phyloP scores from a whole-genome alignment of 30 jellyfish, hydroid and myxozoan genomes.

The Mastigias papua region DNA sequence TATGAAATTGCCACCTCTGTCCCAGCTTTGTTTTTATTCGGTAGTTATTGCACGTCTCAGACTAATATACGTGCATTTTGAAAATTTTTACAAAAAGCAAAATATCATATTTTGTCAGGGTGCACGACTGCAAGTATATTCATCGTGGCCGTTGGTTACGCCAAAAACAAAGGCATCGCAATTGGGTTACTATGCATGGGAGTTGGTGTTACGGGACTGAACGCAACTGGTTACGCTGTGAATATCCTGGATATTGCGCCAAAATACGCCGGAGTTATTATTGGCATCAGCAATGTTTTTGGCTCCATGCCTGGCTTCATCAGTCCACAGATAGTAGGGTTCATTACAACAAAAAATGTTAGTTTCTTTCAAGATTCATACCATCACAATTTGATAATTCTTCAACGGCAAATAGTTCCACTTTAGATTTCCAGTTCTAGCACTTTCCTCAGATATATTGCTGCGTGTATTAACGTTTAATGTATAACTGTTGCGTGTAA shows the following conservation, averaged over 20 bases:
- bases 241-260: conserved; percentile 99
- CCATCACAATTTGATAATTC: too few species aligned
- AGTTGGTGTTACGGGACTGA: conserved; percentile 99
- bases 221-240: conserved; percentile 99
- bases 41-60: too few species aligned
- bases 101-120: conserved; percentile 57
- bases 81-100: too few species aligned
- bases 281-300: conserved; percentile 98
- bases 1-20: too few species aligned
- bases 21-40: too few species aligned
- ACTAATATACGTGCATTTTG: too few species aligned
- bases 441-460: too few species aligned
- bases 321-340: conserved; percentile 98
- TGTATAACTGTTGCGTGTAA: too few species aligned
- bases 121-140: conserved; percentile 98
- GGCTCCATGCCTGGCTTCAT: conserved; percentile 99
- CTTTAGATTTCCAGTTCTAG: neutral
- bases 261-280: conserved; percentile 96
- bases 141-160: conserved; percentile 99
- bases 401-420: neutral
- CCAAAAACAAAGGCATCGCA: conserved; percentile 95
- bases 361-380: conserved; percentile 71
- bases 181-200: conserved; percentile 95
- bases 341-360: conserved; percentile 95
- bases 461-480: too few species aligned